Percentiles rank a stretch among this genome's conserved stretches.
Evolutionary conservation across 2,113 vertebrate genomes (phyloP).

Genomic region (Cranoglanis bouderius): DNA sequence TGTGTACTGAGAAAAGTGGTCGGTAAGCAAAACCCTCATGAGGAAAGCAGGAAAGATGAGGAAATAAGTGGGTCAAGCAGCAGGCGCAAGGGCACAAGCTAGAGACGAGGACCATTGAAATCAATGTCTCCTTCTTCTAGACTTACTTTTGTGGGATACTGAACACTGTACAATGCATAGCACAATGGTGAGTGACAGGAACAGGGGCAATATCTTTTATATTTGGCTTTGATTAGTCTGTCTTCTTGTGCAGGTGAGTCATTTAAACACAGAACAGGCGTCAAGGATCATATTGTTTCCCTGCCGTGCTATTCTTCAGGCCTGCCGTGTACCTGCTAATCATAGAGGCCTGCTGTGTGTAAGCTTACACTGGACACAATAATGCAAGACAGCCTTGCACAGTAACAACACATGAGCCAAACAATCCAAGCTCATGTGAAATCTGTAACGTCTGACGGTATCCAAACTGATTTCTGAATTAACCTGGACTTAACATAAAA

Average conservation of each 20-base stretch:
- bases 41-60: slow-evolving; percentile 78
- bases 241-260: slow-evolving; percentile 56
- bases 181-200: slow-evolving; percentile 59
- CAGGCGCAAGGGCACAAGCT: slow-evolving; percentile 67
- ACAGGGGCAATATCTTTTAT: slow-evolving; percentile 64
- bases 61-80: slow-evolving; percentile 82
- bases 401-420: slow-evolving; percentile 12
- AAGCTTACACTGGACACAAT: slow-evolving; percentile 29
- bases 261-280: slow-evolving; percentile 59
- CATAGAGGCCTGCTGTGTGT: slow-evolving; percentile 38
- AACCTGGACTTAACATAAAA: too few relatives aligned
- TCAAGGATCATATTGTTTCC: slow-evolving; percentile 52
- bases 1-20: slow-evolving; percentile 70
- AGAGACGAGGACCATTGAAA: slow-evolving; percentile 69
- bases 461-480: too few relatives aligned
- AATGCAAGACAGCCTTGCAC: neutral
- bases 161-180: slow-evolving; percentile 65
- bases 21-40: slow-evolving; percentile 72
- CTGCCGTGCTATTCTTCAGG: slow-evolving; percentile 40
- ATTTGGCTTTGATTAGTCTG: slow-evolving; percentile 65
- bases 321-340: slow-evolving; percentile 30
- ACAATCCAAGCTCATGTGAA: neutral
- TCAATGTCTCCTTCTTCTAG: slow-evolving; percentile 71
- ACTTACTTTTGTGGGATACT: slow-evolving; percentile 70
- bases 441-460: too few relatives aligned